Evolutionary conservation across 2,888 invertebrate species (phyloP), one percentile per base, ranked within the genome.

Genomic region (Meta bourneti): DNA sequence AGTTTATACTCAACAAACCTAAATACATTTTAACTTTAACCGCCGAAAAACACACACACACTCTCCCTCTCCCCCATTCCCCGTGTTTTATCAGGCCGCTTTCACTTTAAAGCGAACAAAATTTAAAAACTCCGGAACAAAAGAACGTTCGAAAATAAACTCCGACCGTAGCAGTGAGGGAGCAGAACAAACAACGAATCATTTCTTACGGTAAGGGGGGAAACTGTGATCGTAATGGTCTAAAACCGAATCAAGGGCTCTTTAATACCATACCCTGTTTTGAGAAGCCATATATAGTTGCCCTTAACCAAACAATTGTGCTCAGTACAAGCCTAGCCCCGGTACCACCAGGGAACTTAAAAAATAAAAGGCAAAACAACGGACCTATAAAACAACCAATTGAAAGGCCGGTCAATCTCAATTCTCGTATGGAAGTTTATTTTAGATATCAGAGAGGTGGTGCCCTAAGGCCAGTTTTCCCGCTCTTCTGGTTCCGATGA

Each of bases 371-470:
- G 77, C 52, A 88, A 91, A 78, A 87, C 86, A 85, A 81, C 70
- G 81, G 69, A 69, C 70, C 89, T 80, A 90, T 90, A 90, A 90
- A 90, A 85, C 87, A 87, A 91, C 75, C 91, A 87, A 91, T 87
- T 87, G 91, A 87, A 81, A 91, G 77, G 71, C 77, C 72, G 83
- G 87, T 91, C 91, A 91, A 91, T 91, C 91, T 87, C 91, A 91
- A 91, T 91, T 87, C 87, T 70, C 6, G 83, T 69, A 83, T 83
- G 79, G 87, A 82, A 88, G 91, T 91, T 91, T 91, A 91, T 91
- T 91, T 91, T 91, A 91, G 91, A 91, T 83, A 88, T 91, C 87
- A 82, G 86, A 77, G 49, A 16, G 61, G 72, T 19, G 52, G 82
- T 8, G 79, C 87, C 91, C 87, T 72, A 48, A 16, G 83, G 91